Percentiles rank a stretch among this genome's conserved stretches.
These are phyloP conservation scores for Opisthocomus hoazin DNA, from an alignment of 2,113 vertebrate species.

Conservation along the genomic window DNA sequence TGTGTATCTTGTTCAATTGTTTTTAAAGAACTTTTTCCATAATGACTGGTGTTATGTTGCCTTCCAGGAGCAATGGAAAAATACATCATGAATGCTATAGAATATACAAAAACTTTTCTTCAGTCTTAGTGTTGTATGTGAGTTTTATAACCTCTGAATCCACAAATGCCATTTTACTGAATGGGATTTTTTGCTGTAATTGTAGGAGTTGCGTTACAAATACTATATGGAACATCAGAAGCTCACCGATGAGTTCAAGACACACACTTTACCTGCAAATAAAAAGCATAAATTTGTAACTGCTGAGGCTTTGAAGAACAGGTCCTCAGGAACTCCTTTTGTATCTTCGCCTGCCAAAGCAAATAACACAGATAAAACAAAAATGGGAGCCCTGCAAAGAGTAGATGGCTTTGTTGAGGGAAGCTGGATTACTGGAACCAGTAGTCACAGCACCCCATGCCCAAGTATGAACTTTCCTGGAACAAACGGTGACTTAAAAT, in stretches of 20 bases:
- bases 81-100: not conserved
- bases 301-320: not conserved
- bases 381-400: not conserved
- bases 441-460: not conserved
- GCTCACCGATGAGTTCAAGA: not conserved
- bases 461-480: not conserved
- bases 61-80: not conserved
- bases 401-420: not conserved
- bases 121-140: not conserved
- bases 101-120: not conserved
- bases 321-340: not conserved
- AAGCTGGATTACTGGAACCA: not conserved
- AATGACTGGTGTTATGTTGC: not conserved
- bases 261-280: not conserved
- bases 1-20: not conserved
- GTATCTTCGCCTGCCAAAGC: not conserved
- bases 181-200: not conserved
- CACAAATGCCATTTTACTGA: not conserved
- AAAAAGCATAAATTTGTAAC: not conserved
- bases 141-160: not conserved
- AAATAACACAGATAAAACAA: not conserved
- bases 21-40: not conserved
- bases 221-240: constrained; percentile 39
- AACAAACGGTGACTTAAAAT: not conserved
- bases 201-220: constrained; percentile 60